Percentiles rank a stretch among this genome's conserved stretches.
Conservation (phyloP, 2,797 vertebrate species). For the Mormyrops boulengeri region DNA sequence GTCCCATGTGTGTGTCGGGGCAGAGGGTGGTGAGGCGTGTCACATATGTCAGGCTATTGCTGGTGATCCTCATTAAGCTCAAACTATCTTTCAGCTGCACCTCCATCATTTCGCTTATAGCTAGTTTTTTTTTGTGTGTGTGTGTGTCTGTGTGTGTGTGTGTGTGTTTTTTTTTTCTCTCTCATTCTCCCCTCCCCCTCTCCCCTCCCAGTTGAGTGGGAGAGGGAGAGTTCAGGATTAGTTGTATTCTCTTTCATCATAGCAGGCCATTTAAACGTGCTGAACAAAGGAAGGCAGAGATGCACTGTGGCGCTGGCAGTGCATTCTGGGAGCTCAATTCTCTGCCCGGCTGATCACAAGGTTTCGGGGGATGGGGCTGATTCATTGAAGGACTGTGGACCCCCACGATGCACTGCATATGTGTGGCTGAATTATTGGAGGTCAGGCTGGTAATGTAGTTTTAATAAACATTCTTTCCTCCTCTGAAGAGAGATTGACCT, state of each 20-base stretch:
- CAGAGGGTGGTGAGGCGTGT: background rate
- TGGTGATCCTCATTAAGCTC: background rate
- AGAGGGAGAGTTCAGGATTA: slow-evolving; percentile 27
- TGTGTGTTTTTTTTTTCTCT: background rate
- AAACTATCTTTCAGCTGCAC: background rate
- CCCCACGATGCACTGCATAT: slow-evolving; percentile 16
- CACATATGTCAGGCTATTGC: background rate
- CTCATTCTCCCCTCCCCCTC: background rate
- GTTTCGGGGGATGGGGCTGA: background rate
- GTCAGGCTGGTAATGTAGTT: slow-evolving; percentile 33
- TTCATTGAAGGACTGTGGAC: background rate
- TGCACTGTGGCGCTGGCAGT: slow-evolving; percentile 21
- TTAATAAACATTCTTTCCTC: slow-evolving; percentile 34
- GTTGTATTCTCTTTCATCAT: slow-evolving; percentile 25
- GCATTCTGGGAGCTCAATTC: slow-evolving; percentile 33
- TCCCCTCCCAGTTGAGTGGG: slow-evolving; percentile 9
- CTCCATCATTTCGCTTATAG: background rate
- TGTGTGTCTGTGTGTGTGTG: background rate
- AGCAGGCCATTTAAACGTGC: slow-evolving; percentile 27
- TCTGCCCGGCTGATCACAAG: slow-evolving; percentile 34
- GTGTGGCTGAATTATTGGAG: slow-evolving; percentile 31
- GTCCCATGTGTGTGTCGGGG: background rate
- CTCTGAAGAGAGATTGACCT: slow-evolving; percentile 10
- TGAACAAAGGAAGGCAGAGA: slow-evolving; percentile 33
- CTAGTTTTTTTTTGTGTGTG: background rate